Conservation (phyloP, 1,140 invertebrate genomes). For the Mizuhopecten yessoensis region DNA sequence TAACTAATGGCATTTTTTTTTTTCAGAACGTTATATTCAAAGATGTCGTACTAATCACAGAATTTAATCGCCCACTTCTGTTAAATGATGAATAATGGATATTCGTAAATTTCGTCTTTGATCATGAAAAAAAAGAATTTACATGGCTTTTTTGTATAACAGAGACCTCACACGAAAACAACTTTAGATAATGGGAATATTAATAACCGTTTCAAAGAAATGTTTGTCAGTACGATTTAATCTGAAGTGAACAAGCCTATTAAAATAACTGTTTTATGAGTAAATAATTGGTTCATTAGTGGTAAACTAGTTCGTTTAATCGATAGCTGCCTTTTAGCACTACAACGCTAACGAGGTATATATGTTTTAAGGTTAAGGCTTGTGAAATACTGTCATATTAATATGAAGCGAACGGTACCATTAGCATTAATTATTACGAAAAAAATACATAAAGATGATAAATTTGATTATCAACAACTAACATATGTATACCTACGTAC, state of each 20-base stretch:
- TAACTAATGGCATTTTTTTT: too few species aligned
- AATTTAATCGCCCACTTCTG: too few species aligned
- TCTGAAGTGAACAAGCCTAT: neutral
- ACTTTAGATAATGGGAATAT: neutral
- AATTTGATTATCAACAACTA: too few species aligned
- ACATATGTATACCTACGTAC: too few species aligned
- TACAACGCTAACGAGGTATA: neutral
- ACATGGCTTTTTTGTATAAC: neutral
- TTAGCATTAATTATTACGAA: neutral
- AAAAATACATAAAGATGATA: too few species aligned
- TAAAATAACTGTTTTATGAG: neutral
- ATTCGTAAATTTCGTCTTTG: too few species aligned
- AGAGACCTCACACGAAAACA: neutral
- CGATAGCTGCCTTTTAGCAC: neutral
- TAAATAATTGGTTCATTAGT: neutral
- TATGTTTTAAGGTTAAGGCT: neutral
- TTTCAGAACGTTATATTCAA: too few species aligned
- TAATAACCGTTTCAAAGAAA: neutral
- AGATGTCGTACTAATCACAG: too few species aligned
- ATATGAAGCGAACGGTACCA: neutral
- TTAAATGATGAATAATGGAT: too few species aligned
- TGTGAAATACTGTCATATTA: neutral
- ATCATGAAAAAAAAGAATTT: too few species aligned
- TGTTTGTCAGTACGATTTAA: neutral
- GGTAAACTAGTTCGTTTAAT: neutral